Percentiles rank a stretch among this genome's conserved stretches.
Conservation (phyloP, 1,140 invertebrate genomes). For the Ostrea edulis region DNA sequence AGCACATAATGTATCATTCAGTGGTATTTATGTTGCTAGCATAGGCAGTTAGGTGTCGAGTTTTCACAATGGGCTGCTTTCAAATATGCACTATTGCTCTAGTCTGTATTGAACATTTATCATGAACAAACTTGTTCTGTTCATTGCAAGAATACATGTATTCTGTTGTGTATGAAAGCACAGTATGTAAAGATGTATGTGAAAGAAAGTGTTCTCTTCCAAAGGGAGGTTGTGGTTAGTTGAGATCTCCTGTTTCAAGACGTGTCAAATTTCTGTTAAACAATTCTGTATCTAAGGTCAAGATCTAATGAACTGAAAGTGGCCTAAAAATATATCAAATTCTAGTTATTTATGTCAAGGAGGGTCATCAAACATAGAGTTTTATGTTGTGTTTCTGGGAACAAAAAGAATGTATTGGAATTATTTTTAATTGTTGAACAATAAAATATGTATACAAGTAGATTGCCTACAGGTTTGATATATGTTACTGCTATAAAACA, state of each 20-base stretch:
- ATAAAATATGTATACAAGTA: neutral
- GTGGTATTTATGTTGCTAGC: neutral
- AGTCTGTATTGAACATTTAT: neutral
- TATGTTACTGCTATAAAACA: too few relatives aligned
- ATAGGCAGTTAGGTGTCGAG: neutral
- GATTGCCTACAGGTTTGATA: too few relatives aligned
- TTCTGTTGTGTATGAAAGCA: neutral
- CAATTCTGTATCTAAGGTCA: too few relatives aligned
- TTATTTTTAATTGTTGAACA: neutral
- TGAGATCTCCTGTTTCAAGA: neutral
- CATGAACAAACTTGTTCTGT: slow-evolving; percentile 28
- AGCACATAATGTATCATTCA: neutral
- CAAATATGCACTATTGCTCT: neutral
- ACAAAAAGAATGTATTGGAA: neutral
- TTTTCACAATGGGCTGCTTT: neutral
- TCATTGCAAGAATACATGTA: neutral
- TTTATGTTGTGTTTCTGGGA: neutral
- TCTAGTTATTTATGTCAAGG: too few relatives aligned
- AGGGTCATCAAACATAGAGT: too few relatives aligned
- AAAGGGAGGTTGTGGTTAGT: too few relatives aligned
- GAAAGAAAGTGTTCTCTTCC: neutral
- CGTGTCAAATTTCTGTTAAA: too few relatives aligned
- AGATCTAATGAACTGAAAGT: too few relatives aligned
- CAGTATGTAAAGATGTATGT: neutral
- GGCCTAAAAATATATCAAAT: too few relatives aligned